These are phyloP conservation scores for Osmerus mordax DNA, from an alignment of 2,113 vertebrate genomes.

Conservation along the genomic window DNA sequence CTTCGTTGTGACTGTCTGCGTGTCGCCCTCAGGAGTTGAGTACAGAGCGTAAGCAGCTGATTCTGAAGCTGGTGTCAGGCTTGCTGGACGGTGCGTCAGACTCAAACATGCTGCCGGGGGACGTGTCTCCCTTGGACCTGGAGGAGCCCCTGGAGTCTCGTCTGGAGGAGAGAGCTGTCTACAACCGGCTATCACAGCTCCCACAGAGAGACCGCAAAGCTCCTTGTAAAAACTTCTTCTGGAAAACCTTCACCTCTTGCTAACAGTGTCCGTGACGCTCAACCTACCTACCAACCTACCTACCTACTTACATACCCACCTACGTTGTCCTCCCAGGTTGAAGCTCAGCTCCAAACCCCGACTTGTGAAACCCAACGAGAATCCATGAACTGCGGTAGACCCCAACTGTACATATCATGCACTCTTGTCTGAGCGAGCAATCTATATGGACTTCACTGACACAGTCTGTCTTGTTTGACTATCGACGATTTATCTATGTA, in stretches of 20 bases:
- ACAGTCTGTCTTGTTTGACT: slow-evolving; percentile 66
- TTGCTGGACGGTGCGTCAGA: slow-evolving; percentile 74
- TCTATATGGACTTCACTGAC: slow-evolving; percentile 69
- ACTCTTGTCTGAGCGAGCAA: slow-evolving; percentile 49
- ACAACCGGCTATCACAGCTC: slow-evolving; percentile 74
- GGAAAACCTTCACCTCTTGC: slow-evolving; percentile 91
- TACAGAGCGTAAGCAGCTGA: slow-evolving; percentile 75
- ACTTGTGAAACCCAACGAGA: slow-evolving; percentile 22
- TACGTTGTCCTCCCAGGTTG: neutral
- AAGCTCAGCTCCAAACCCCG: slow-evolving; percentile 4
- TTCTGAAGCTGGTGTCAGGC: slow-evolving; percentile 80
- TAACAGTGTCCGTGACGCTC: slow-evolving; percentile 58
- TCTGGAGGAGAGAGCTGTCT: slow-evolving; percentile 73
- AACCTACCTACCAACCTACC: neutral
- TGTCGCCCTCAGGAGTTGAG: slow-evolving; percentile 71
- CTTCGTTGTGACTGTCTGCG: neutral
- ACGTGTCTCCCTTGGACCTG: slow-evolving; percentile 48
- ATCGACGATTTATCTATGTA: slow-evolving; percentile 49
- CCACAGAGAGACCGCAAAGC: slow-evolving; percentile 85
- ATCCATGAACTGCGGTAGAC: slow-evolving; percentile 71
- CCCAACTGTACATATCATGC: slow-evolving; percentile 66
- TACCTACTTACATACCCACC: neutral
- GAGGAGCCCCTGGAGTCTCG: slow-evolving; percentile 74
- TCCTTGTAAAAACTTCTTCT: slow-evolving; percentile 91
- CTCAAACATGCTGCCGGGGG: slow-evolving; percentile 56